Evolutionary conservation across 2,113 vertebrate genomes (phyloP), one percentile per base, ranked within the genome.

Genomic region (Axis porcinus): DNA sequence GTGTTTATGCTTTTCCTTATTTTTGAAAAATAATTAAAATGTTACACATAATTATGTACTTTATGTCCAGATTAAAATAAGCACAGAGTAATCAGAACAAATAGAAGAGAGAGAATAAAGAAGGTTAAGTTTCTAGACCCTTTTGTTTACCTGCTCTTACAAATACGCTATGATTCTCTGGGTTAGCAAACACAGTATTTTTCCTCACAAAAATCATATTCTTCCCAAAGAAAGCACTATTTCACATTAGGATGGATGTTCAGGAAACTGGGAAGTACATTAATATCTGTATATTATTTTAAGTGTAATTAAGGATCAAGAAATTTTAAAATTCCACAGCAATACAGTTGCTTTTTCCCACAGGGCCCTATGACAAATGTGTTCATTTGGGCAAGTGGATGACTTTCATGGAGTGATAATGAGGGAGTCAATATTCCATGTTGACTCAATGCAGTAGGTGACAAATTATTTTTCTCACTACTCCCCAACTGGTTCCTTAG

Each of bases 301-400:
- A 95, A 93, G 25, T 95, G 70, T 97, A 96, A 96, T 97, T 97
- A 98, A 97, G 54, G 74, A 50, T 83, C 67, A 84, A 95, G 52
- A 54, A 95, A 93, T 90, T 74, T 97, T 27, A 91, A 96, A 97
- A 81, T 81, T 88, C 55, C 52, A 76, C 45, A 91, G 55, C 23
- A 92, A 87, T 94, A 92, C 40, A 43, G 36, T 30, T 60, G 45
- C 47, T 91, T 97, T 97, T 43, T 23, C 62, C 79, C 67, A 45
- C 17, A 79, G 50, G 78, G 52, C 14, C 64, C 17, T 67, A 60
- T 97, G 92, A 96, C 86, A 97, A 98, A 97, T 95, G 96, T n/a
- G 36, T 64, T 87, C 83, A 95, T 92, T 94, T 98, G 79, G n/a
- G 25, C 47, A 94, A 58, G 3, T 52, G 40, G 47, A 89, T 97